A percentile compares a stretch with the other conserved stretches of the same genome.
Conservation (phyloP, 2,113 vertebrate genomes). For the Cynocephalus volans region DNA sequence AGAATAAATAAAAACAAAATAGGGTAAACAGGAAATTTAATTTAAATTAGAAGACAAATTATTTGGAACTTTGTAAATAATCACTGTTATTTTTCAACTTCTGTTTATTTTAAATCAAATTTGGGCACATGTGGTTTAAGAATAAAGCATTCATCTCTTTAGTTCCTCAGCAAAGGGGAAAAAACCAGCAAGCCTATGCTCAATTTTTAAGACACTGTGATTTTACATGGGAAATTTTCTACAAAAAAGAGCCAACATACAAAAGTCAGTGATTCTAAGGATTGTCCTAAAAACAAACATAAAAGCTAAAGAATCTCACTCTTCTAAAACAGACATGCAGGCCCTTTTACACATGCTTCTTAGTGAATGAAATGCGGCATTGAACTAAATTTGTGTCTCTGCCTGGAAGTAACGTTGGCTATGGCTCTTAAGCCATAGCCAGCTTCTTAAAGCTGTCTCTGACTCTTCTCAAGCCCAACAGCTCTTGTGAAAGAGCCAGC, state of each 20-base stretch:
- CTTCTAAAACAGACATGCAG: background rate
- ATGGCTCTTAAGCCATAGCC: background rate
- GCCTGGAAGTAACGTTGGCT: background rate
- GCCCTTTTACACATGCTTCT: background rate
- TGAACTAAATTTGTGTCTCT: background rate
- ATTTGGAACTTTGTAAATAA: background rate
- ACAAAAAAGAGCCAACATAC: background rate
- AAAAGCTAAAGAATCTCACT: background rate
- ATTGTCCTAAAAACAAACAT: background rate
- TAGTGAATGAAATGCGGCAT: background rate
- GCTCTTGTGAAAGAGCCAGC: background rate
- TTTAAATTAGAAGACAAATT: background rate
- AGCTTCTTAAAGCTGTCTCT: no score
- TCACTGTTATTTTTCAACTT: background rate
- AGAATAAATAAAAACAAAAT: background rate
- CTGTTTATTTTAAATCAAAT: background rate
- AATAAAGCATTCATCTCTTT: background rate
- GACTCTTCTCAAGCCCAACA: background rate
- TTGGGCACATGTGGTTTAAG: background rate
- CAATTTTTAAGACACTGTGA: conserved; percentile 4
- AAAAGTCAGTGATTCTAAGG: background rate
- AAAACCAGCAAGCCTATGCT: background rate
- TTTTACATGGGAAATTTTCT: background rate
- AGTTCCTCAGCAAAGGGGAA: background rate
- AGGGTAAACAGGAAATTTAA: background rate